Evolutionary conservation across 2,797 vertebrate species (phyloP).

Genomic region (Intellagama lesueurii): DNA sequence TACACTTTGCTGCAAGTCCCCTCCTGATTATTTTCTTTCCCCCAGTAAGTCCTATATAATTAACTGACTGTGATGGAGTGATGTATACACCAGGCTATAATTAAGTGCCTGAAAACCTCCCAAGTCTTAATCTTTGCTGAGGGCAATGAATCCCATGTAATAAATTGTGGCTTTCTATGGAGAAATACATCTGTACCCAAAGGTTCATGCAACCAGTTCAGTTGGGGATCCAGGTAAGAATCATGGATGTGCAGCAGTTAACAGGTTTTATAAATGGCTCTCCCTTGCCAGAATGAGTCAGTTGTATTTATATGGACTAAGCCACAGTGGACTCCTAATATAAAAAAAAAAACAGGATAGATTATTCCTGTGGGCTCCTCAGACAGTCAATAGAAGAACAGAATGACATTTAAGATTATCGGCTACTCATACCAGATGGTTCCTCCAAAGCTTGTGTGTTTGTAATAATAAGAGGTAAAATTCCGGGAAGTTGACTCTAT

Average conservation of each 20-base stretch:
- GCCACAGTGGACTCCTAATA: background rate
- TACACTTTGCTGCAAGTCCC: background rate
- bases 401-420: background rate
- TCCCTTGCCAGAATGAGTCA: background rate
- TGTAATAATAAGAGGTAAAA: background rate
- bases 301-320: background rate
- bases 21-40: background rate
- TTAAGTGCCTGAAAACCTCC: background rate
- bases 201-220: background rate
- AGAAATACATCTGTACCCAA: background rate
- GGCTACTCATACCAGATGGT: background rate
- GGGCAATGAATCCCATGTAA: no score
- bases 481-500: no score
- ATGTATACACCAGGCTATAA: background rate
- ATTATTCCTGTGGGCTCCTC: background rate
- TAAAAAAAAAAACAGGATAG: background rate
- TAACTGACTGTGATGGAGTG: background rate
- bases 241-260: background rate
- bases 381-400: no score
- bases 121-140: background rate
- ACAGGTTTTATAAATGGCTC: background rate
- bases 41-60: background rate
- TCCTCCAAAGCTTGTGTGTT: background rate
- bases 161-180: background rate
- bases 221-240: background rate